A percentile compares a stretch with the other conserved stretches of the same genome.
These are phyloP conservation scores for Mimachlamys varia DNA, from an alignment of 2,888 invertebrate species.

Conservation along the genomic window DNA sequence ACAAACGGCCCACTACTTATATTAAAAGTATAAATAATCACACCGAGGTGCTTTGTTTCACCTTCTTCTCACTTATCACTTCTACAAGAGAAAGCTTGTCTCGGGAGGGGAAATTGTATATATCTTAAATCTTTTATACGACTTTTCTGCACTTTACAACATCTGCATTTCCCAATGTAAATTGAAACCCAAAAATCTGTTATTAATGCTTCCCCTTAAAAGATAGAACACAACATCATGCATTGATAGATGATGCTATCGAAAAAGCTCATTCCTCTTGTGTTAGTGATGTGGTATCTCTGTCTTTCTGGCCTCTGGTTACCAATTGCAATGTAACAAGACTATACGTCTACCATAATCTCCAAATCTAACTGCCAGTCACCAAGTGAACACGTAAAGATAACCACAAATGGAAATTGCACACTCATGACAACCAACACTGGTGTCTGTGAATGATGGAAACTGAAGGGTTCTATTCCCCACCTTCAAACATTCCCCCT, in stretches of 20 bases:
- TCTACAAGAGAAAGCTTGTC: not conserved
- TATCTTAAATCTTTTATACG: not conserved
- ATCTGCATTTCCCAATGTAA: not conserved
- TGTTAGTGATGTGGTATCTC: not conserved
- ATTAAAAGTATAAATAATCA: slow-evolving; percentile 14
- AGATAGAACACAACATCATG: not conserved
- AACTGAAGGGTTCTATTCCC: not conserved
- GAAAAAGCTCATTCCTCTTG: not conserved
- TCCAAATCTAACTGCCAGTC: not conserved
- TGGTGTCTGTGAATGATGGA: not conserved
- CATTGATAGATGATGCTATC: not conserved
- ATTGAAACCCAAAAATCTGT: no score
- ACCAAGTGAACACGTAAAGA: not conserved
- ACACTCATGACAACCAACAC: not conserved
- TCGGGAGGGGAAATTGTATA: not conserved
- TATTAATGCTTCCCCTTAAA: not conserved
- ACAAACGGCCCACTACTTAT: not conserved
- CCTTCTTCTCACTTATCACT: not conserved
- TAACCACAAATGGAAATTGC: not conserved
- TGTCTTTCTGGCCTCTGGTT: not conserved
- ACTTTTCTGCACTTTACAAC: not conserved
- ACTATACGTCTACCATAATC: not conserved
- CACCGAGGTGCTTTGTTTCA: not conserved
- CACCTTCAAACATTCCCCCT: not conserved
- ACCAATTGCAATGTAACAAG: not conserved